Conservation (phyloP, 2,113 vertebrate genomes). For the Ifrita kowaldi region DNA sequence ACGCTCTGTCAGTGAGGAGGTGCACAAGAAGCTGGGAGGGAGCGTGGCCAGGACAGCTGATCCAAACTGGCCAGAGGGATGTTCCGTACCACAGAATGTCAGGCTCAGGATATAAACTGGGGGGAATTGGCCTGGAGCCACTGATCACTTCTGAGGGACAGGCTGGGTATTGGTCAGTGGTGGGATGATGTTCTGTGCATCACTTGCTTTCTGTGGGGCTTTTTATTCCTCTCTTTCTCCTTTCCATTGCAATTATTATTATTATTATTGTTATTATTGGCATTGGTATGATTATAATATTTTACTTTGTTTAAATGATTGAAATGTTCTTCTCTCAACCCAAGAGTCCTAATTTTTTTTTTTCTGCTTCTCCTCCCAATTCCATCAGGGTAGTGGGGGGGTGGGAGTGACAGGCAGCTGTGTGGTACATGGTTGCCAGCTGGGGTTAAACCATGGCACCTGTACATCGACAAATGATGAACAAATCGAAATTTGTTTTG, state of each 20-base stretch:
- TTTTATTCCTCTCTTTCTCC: neutral
- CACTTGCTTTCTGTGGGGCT: neutral
- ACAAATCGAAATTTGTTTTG: neutral
- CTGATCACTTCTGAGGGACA: accelerated
- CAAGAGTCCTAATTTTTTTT: neutral
- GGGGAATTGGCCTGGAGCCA: neutral
- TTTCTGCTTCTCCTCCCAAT: neutral
- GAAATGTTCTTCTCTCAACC: neutral
- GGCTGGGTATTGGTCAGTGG: neutral
- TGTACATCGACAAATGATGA: neutral
- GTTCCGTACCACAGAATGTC: neutral
- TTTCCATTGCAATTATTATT: neutral
- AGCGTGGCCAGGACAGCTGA: neutral
- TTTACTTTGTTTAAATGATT: neutral
- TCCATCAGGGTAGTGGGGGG: neutral
- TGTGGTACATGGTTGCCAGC: neutral
- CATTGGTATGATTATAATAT: neutral
- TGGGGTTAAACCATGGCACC: neutral
- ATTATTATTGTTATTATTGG: neutral
- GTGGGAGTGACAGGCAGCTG: neutral
- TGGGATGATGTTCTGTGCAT: neutral
- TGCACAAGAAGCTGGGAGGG: neutral
- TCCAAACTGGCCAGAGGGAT: neutral
- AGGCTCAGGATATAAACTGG: neutral
- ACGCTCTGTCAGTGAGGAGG: accelerated